phyloP scores from a whole-genome alignment of 2,888 invertebrate species.

The Diarsia brunnea region DNA sequence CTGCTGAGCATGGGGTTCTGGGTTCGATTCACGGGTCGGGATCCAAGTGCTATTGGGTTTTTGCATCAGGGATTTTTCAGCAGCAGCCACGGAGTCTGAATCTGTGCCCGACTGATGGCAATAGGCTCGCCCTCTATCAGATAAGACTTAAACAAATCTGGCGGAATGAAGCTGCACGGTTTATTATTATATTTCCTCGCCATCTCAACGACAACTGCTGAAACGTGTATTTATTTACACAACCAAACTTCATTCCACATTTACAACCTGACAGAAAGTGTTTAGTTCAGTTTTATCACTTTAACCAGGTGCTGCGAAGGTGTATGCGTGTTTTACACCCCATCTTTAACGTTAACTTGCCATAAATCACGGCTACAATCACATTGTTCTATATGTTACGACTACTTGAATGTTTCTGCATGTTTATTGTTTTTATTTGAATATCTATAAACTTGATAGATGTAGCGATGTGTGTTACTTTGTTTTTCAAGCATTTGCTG shows the following conservation, averaged over 20 bases:
- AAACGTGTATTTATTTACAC: slow-evolving; percentile 48
- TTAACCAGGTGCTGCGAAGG: slow-evolving; percentile 69
- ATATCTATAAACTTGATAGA: slow-evolving; percentile 52
- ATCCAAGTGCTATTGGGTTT: too few relatives aligned
- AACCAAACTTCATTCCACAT: slow-evolving; percentile 27
- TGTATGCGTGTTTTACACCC: slow-evolving; percentile 59
- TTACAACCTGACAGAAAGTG: slow-evolving; percentile 23
- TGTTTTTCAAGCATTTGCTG: slow-evolving; percentile 9
- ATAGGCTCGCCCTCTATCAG: too few relatives aligned
- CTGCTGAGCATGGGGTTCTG: too few relatives aligned
- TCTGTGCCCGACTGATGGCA: too few relatives aligned
- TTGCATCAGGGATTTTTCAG: too few relatives aligned
- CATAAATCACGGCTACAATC: slow-evolving; percentile 73
- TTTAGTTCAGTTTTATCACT: slow-evolving; percentile 48
- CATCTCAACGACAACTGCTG: not conserved
- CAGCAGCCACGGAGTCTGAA: too few relatives aligned
- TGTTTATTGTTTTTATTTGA: slow-evolving; percentile 57
- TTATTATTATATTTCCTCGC: not conserved
- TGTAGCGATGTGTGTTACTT: slow-evolving; percentile 16
- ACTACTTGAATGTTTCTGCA: slow-evolving; percentile 45
- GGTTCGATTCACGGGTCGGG: too few relatives aligned
- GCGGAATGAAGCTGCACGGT: too few relatives aligned
- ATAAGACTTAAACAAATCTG: too few relatives aligned
- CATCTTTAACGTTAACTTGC: slow-evolving; percentile 53
- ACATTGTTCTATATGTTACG: slow-evolving; percentile 61